phyloP scores from a whole-genome alignment of 1,140 invertebrate genomes.

The Pomacea maculata region DNA sequence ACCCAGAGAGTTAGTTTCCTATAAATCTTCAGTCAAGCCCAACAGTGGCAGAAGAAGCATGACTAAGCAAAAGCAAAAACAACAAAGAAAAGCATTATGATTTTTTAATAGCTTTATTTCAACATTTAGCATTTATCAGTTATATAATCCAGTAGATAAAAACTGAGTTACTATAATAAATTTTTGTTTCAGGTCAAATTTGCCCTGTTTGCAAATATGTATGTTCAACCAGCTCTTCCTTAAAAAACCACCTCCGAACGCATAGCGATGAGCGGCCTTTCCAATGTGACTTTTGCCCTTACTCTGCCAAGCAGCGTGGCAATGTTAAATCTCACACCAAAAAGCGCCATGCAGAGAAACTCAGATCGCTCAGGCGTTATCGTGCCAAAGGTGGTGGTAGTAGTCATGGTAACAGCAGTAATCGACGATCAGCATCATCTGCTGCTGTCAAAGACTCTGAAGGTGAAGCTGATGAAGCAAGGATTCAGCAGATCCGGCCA shows the following conservation, averaged over 20 bases:
- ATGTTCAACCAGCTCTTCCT: slow-evolving; percentile 40
- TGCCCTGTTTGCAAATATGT: slow-evolving; percentile 47
- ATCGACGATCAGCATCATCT: not conserved
- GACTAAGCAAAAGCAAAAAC: no score
- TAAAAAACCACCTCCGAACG: slow-evolving; percentile 66
- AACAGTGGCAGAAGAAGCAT: no score
- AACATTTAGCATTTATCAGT: no score
- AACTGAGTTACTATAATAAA: no score
- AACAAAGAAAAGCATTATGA: no score
- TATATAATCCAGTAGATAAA: no score
- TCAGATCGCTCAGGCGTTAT: slow-evolving; percentile 1
- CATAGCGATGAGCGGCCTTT: slow-evolving; percentile 65
- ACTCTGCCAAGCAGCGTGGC: slow-evolving; percentile 52
- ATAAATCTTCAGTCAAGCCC: no score
- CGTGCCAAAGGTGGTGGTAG: not conserved
- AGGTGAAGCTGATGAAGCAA: not conserved
- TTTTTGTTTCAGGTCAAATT: slow-evolving; percentile 4
- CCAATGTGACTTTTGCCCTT: slow-evolving; percentile 59
- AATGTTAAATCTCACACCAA: slow-evolving; percentile 52
- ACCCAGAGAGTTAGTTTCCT: no score
- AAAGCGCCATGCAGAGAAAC: slow-evolving; percentile 47
- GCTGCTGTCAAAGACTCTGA: not conserved
- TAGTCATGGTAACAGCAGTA: not conserved
- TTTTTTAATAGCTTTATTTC: no score
- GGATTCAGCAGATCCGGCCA: slow-evolving; percentile 33